Percentiles rank a stretch among this genome's conserved stretches.
These are phyloP conservation scores for Spea hammondii DNA, from an alignment of 2,797 vertebrate genomes.

Conservation along the genomic window DNA sequence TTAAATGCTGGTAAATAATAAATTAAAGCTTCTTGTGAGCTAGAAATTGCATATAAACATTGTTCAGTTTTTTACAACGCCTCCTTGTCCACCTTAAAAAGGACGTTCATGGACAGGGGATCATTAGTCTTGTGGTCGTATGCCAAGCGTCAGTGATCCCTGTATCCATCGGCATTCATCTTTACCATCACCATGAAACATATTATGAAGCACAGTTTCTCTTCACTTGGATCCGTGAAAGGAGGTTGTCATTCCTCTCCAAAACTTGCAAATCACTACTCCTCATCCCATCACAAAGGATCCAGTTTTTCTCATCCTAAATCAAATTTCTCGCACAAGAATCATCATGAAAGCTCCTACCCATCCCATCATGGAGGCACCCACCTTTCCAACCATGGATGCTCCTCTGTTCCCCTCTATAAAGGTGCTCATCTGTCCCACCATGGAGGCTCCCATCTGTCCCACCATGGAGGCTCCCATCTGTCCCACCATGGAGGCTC, in stretches of 20 bases:
- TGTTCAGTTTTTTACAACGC: slow-evolving; percentile 16
- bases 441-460: not conserved
- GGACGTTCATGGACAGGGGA: not conserved
- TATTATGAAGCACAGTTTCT: slow-evolving; percentile 10
- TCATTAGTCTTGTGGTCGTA: not conserved
- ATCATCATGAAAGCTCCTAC: slow-evolving; percentile 1
- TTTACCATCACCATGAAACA: slow-evolving; percentile 18
- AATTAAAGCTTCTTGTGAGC: not conserved
- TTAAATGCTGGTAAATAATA: slow-evolving; percentile 16
- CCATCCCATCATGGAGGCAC: slow-evolving; percentile 2
- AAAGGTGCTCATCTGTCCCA: not conserved
- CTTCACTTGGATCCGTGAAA: slow-evolving; percentile 3
- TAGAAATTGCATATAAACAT: slow-evolving; percentile 23
- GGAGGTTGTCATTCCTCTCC: slow-evolving; percentile 6
- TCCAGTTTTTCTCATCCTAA: not conserved
- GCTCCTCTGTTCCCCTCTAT: not conserved
- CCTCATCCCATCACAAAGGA: slow-evolving; percentile 19
- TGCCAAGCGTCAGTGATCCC: not conserved
- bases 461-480: slow-evolving; percentile 15
- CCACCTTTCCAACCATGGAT: slow-evolving; percentile 5
- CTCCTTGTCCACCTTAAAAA: slow-evolving; percentile 14
- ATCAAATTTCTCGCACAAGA: not conserved
- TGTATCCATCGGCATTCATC: not conserved
- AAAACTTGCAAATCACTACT: slow-evolving; percentile 12
- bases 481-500: slow-evolving; percentile 12